Percentiles rank a stretch among this genome's conserved stretches.
Evolutionary conservation across 2,888 invertebrate genomes (phyloP).

Genomic region (Pemphredon lugubris): DNA sequence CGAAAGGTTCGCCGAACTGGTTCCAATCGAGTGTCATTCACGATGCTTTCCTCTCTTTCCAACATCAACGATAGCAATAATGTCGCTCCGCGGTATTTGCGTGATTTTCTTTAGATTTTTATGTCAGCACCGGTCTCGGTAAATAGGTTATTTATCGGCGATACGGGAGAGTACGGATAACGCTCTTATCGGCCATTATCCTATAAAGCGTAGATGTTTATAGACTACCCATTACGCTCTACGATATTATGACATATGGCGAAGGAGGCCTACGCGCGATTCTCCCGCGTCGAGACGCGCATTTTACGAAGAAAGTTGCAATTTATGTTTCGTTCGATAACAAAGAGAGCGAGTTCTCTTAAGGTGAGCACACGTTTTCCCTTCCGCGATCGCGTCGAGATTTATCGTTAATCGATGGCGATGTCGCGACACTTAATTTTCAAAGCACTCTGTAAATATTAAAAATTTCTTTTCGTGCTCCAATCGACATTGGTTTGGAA

Average conservation of each 20-base stretch:
- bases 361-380: no score
- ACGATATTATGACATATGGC: conserved; percentile 21
- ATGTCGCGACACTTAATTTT: no score
- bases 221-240: conserved; percentile 26
- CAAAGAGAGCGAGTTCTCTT: background rate
- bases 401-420: no score
- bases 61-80: background rate
- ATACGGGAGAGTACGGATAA: conserved; percentile 16
- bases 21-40: background rate
- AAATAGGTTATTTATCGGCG: conserved; percentile 25
- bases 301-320: background rate
- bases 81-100: conserved; percentile 6
- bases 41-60: background rate
- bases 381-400: no score
- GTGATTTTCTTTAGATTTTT: conserved; percentile 32
- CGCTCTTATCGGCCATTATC: conserved; percentile 40
- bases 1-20: conserved; percentile 11
- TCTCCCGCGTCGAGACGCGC: background rate
- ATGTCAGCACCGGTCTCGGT: background rate
- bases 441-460: no score
- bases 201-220: conserved; percentile 40
- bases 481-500: no score
- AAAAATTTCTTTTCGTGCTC: no score
- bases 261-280: conserved; percentile 5
- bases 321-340: background rate